These are phyloP conservation scores for Troides oblongomaculatus DNA, from an alignment of 2,888 invertebrate species.

Conservation along the genomic window DNA sequence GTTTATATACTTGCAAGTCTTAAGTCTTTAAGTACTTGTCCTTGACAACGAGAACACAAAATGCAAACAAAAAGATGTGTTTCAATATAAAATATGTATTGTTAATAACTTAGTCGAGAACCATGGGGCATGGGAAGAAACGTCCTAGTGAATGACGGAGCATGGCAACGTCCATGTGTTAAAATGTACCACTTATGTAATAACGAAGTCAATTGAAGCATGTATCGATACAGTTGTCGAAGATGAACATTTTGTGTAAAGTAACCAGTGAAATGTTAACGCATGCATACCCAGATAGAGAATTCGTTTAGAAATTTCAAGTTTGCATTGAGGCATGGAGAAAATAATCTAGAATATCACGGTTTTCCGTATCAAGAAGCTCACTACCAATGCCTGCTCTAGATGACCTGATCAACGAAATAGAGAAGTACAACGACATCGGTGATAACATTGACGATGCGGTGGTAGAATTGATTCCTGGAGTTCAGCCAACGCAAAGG, in stretches of 20 bases:
- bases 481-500: conserved; percentile 71
- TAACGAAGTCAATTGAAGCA: conserved; percentile 1
- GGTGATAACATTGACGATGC: conserved; percentile 96
- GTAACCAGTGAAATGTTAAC: conserved; percentile 34
- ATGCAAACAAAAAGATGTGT: background rate
- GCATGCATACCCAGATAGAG: conserved; percentile 37
- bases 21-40: too few relatives aligned
- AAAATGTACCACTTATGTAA: conserved; percentile 6
- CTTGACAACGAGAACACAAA: background rate
- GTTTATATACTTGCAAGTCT: background rate
- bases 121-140: conserved; percentile 60
- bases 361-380: conserved; percentile 29
- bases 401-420: conserved; percentile 93
- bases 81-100: conserved; percentile 25
- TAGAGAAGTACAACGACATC: conserved; percentile 95
- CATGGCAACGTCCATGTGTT: conserved; percentile 19
- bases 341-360: background rate
- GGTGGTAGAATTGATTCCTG: conserved; percentile 89
- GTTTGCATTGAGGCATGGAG: conserved; percentile 28
- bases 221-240: background rate
- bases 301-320: conserved; percentile 16
- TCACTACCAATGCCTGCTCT: conserved; percentile 57
- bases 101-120: conserved; percentile 52
- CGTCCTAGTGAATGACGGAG: conserved; percentile 45
- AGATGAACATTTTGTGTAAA: conserved; percentile 19